phyloP scores from a whole-genome alignment of 2,797 vertebrate genomes.

The Epinephelus awoara region DNA sequence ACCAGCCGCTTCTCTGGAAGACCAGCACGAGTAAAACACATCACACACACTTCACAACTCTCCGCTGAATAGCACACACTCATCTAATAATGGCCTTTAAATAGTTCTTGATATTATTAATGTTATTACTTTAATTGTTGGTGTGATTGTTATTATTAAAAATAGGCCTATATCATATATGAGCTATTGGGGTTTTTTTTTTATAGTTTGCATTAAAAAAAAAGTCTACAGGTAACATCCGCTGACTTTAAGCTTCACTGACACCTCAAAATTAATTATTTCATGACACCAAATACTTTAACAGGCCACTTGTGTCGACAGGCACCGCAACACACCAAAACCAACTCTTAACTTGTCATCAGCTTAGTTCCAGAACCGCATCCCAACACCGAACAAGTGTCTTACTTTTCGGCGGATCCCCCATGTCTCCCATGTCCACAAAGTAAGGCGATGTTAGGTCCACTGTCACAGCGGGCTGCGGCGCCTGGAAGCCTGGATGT shows the following conservation, averaged over 20 bases:
- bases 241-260: not conserved
- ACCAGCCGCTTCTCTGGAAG: constrained; percentile 95
- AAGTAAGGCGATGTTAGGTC: constrained; percentile 93
- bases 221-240: not conserved
- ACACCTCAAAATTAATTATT: not conserved
- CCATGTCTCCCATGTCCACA: constrained; percentile 99
- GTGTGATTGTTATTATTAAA: not conserved
- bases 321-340: constrained; percentile 3
- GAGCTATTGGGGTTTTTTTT: not conserved
- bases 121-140: constrained; percentile 22
- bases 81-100: not conserved
- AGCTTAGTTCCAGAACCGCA: constrained; percentile 6
- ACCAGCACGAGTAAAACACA: constrained; percentile 29
- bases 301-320: constrained; percentile 12
- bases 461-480: constrained; percentile 93
- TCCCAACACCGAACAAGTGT: constrained; percentile 41
- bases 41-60: constrained; percentile 13
- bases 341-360: constrained; percentile 20
- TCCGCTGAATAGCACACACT: not conserved
- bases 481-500: constrained; percentile 77
- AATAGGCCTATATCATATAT: not conserved
- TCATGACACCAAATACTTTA: not conserved
- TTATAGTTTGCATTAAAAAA: not conserved
- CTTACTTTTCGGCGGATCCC: constrained; percentile 99
- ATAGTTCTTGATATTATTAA: not conserved